Evolutionary conservation across 2,888 invertebrate genomes (phyloP).

Genomic region (Protophormia terraenovae): DNA sequence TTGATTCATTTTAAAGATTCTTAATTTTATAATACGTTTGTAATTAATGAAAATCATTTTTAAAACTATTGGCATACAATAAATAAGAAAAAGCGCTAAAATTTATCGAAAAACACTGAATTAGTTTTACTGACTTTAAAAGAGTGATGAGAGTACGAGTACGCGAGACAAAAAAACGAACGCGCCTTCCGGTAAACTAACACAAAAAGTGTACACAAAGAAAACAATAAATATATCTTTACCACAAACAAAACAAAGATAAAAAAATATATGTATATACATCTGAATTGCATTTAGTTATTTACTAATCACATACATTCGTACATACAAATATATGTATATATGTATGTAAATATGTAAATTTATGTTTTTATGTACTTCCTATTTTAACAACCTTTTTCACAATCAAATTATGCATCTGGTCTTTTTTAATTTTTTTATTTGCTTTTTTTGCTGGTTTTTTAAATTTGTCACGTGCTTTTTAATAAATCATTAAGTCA

Average conservation of each 20-base stretch:
- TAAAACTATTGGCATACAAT: no score
- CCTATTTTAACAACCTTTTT: background rate
- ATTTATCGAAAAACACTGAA: no score
- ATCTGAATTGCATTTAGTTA: constrained; percentile 6
- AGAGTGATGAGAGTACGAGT: background rate
- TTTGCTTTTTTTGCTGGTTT: background rate
- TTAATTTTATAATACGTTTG: no score
- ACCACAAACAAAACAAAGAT: background rate
- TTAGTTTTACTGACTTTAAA: background rate
- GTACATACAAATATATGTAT: background rate
- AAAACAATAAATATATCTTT: background rate
- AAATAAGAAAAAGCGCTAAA: no score
- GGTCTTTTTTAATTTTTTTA: background rate
- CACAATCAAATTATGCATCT: background rate
- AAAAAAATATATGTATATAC: background rate
- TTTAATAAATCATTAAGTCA: background rate
- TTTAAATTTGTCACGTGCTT: background rate
- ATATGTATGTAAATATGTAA: background rate
- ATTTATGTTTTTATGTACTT: no score
- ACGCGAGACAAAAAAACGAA: background rate
- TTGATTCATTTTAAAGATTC: no score
- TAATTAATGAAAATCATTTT: no score
- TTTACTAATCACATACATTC: background rate
- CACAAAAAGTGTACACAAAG: constrained; percentile 8
- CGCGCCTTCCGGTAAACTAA: constrained; percentile 41